Conservation (phyloP, 2,888 invertebrate genomes). For the Athalia rosae region DNA sequence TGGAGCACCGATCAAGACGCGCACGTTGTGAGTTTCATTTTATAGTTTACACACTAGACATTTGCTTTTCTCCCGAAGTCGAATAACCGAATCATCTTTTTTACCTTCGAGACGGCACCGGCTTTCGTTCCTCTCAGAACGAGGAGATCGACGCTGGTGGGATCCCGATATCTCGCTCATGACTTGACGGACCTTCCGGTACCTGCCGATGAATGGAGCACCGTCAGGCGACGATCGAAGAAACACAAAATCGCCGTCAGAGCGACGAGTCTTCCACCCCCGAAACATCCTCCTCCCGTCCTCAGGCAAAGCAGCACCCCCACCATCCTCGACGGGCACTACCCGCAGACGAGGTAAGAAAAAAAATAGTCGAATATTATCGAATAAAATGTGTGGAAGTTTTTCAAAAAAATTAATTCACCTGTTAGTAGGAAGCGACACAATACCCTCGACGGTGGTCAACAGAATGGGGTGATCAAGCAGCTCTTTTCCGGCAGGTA, state of each 20-base stretch:
- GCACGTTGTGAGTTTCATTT: slow-evolving; percentile 58
- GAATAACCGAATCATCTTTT: not conserved
- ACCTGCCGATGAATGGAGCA: slow-evolving; percentile 77
- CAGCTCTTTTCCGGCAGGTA: slow-evolving; percentile 66
- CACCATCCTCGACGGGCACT: slow-evolving; percentile 64
- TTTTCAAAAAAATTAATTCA: slow-evolving; percentile 45
- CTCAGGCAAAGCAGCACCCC: slow-evolving; percentile 75
- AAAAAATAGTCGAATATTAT: not conserved
- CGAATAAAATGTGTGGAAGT: not conserved
- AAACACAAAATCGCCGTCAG: slow-evolving; percentile 63
- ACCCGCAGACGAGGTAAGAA: slow-evolving; percentile 54
- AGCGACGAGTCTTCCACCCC: slow-evolving; percentile 69
- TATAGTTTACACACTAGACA: not conserved
- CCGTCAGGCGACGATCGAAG: slow-evolving; percentile 62
- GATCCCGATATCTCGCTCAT: slow-evolving; percentile 78
- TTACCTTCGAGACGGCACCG: slow-evolving; percentile 63
- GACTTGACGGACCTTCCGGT: slow-evolving; percentile 80
- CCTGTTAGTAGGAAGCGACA: slow-evolving; percentile 60
- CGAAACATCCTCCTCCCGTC: slow-evolving; percentile 71
- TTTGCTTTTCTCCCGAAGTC: not conserved
- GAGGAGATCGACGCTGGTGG: slow-evolving; percentile 74
- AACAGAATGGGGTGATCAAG: slow-evolving; percentile 61
- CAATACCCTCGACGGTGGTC: slow-evolving; percentile 62
- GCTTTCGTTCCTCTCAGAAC: slow-evolving; percentile 73
- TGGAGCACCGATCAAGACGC: slow-evolving; percentile 70